Evolutionary conservation across 2,113 vertebrate genomes (phyloP).

Genomic region (Varanus komodoensis): DNA sequence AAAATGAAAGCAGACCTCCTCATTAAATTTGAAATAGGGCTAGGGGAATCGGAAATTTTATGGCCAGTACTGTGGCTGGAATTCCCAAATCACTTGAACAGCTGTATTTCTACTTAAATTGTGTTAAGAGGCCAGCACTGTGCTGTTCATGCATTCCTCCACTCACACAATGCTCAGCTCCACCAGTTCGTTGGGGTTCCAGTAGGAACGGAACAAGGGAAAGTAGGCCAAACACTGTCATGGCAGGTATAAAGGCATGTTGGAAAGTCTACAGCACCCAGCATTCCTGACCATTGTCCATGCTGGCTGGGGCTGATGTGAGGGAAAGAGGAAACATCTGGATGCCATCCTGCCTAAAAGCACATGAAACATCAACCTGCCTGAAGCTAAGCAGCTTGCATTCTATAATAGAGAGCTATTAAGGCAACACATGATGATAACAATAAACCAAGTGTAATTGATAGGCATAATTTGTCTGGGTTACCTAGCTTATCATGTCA

Average conservation of each 20-base stretch:
- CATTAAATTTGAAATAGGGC: conserved; percentile 71
- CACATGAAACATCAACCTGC: neutral
- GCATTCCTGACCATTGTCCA: neutral
- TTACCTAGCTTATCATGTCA: neutral
- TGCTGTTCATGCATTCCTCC: neutral
- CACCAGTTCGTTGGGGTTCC: neutral
- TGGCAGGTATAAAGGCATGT: too few species aligned
- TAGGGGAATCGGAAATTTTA: conserved; percentile 48
- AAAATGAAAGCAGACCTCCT: conserved; percentile 67
- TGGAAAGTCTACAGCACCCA: neutral
- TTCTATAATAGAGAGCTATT: neutral
- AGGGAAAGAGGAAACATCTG: neutral
- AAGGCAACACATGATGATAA: neutral
- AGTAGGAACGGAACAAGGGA: neutral
- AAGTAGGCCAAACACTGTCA: neutral
- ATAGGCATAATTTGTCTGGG: neutral
- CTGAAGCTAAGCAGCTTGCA: neutral
- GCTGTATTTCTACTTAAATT: neutral
- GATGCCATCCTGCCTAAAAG: neutral
- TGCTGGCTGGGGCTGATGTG: neutral
- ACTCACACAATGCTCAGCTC: neutral
- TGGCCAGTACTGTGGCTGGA: conserved; percentile 15
- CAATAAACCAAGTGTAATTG: neutral
- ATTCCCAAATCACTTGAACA: neutral
- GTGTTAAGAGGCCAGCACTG: neutral